phyloP scores from a whole-genome alignment of 2,113 vertebrate species.

The Petromus typicus region DNA sequence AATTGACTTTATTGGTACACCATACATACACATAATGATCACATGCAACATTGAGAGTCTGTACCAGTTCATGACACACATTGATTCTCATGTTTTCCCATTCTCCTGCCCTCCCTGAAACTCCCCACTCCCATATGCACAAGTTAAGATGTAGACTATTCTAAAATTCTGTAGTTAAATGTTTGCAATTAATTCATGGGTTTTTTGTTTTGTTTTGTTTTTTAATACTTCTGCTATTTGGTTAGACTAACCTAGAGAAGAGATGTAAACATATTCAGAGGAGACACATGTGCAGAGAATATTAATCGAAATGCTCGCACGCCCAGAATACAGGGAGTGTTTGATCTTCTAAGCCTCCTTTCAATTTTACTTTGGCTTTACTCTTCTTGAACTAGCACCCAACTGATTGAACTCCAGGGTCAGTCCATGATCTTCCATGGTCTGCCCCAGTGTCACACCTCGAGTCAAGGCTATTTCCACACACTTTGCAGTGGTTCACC shows the following conservation, averaged over 20 bases:
- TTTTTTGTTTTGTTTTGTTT: too few relatives aligned
- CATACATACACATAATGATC: too few relatives aligned
- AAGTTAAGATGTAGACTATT: not conserved
- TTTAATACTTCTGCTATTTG: not conserved
- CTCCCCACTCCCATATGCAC: too few relatives aligned
- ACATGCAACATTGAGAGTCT: too few relatives aligned
- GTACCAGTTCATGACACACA: too few relatives aligned
- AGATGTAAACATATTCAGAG: not conserved
- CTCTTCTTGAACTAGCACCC: not conserved
- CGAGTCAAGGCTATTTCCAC: not conserved
- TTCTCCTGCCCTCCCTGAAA: too few relatives aligned
- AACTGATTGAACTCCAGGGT: too few relatives aligned
- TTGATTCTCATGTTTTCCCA: too few relatives aligned
- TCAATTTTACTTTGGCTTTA: not conserved
- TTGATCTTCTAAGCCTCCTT: not conserved
- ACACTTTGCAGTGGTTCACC: not conserved
- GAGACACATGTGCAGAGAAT: rapidly evolving
- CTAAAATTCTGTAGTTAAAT: not conserved
- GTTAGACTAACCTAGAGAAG: not conserved
- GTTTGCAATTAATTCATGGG: not conserved
- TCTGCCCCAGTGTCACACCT: not conserved
- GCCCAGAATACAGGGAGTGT: rapidly evolving
- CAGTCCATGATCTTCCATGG: rapidly evolving
- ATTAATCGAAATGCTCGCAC: not conserved
- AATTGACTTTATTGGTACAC: too few relatives aligned